Percentiles rank a stretch among this genome's conserved stretches.
Conservation (phyloP, 2,888 invertebrate genomes). For the Papilio demoleus region DNA sequence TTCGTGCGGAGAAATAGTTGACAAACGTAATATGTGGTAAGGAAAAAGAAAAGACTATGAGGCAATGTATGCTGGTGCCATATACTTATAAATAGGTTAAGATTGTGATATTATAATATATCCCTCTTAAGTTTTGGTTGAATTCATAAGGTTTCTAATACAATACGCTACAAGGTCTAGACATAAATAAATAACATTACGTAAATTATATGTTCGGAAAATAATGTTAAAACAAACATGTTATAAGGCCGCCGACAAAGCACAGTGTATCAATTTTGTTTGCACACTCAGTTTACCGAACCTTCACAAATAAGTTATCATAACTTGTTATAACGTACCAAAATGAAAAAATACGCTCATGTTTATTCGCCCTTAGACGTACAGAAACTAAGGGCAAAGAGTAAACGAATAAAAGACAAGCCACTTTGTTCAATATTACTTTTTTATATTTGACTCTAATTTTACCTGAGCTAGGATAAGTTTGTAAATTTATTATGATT, state of each 20-base stretch:
- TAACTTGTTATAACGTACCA: slow-evolving; percentile 65
- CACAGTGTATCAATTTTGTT: slow-evolving; percentile 61
- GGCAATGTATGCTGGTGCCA: too few relatives aligned
- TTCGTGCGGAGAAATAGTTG: too few relatives aligned
- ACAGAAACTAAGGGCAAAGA: slow-evolving; percentile 50
- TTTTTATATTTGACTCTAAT: neutral
- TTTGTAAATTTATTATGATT: too few relatives aligned
- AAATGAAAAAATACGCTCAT: slow-evolving; percentile 63
- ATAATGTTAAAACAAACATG: slow-evolving; percentile 25
- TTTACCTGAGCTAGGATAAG: too few relatives aligned
- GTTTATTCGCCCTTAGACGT: slow-evolving; percentile 63
- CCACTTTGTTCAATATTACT: neutral
- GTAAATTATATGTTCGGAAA: slow-evolving; percentile 25
- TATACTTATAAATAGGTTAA: too few relatives aligned
- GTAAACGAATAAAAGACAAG: slow-evolving; percentile 40
- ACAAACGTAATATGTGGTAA: too few relatives aligned
- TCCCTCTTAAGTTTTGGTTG: too few relatives aligned
- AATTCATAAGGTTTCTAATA: too few relatives aligned
- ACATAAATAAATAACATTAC: slow-evolving; percentile 5
- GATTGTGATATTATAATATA: too few relatives aligned
- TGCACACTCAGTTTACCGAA: slow-evolving; percentile 61
- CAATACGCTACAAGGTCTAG: too few relatives aligned
- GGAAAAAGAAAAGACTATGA: too few relatives aligned
- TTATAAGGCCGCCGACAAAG: slow-evolving; percentile 34
- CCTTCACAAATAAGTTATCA: slow-evolving; percentile 70